phyloP scores from a whole-genome alignment of 2,888 invertebrate genomes.

The Drosophila borealis region DNA sequence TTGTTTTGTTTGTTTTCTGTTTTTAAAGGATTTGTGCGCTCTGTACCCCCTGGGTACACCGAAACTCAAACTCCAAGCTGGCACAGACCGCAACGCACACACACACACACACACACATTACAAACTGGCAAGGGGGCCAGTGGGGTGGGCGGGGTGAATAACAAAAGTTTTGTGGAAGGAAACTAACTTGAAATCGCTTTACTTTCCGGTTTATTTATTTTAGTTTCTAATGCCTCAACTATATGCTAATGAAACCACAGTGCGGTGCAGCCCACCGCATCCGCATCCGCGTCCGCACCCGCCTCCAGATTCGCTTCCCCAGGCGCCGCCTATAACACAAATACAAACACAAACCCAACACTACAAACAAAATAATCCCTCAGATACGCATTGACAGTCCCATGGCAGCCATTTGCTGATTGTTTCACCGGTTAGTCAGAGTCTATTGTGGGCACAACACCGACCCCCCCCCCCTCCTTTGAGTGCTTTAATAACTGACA shows the following conservation, averaged over 20 bases:
- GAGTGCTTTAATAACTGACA: slow-evolving; percentile 58
- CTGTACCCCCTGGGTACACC: slow-evolving; percentile 23
- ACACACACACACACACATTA: slow-evolving; percentile 19
- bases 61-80: slow-evolving; percentile 20
- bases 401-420: slow-evolving; percentile 39
- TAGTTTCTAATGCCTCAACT: slow-evolving; percentile 65
- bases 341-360: slow-evolving; percentile 7
- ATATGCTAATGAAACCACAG: slow-evolving; percentile 76
- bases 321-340: background rate
- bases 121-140: slow-evolving; percentile 9
- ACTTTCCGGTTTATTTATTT: slow-evolving; percentile 75
- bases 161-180: slow-evolving; percentile 49
- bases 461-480: background rate
- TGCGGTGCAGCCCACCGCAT: slow-evolving; percentile 43
- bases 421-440: slow-evolving; percentile 25
- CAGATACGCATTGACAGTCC: slow-evolving; percentile 23
- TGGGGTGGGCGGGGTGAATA: slow-evolving; percentile 22
- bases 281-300: background rate
- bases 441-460: background rate
- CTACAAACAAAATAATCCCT: slow-evolving; percentile 19
- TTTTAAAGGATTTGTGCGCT: slow-evolving; percentile 30
- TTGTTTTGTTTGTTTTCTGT: slow-evolving; percentile 34
- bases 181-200: slow-evolving; percentile 72
- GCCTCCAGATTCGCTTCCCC: background rate
- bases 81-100: slow-evolving; percentile 29